Evolutionary conservation across 2,797 vertebrate species (phyloP).

Genomic region (Peromyscus melanophrys): DNA sequence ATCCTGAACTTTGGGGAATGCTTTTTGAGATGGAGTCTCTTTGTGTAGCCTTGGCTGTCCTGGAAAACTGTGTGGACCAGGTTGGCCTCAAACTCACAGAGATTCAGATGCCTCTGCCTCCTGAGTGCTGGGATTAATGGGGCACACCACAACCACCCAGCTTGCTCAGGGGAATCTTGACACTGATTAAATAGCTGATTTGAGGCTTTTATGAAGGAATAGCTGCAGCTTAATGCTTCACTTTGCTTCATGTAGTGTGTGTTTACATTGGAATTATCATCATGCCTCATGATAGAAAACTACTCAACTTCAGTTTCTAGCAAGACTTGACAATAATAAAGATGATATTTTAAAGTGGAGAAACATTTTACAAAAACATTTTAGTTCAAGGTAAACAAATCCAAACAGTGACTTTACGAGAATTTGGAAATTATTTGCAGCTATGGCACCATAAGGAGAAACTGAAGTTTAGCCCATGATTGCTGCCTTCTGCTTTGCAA

Average conservation of each 20-base stretch:
- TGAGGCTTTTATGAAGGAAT: neutral
- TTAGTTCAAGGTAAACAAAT: conserved; percentile 27
- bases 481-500: neutral
- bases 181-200: neutral
- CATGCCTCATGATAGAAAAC: neutral
- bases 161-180: neutral
- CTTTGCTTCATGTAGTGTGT: neutral
- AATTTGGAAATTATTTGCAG: neutral
- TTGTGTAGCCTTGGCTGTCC: no score
- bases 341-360: neutral
- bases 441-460: neutral
- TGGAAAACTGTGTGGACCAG: no score
- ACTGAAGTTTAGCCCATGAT: neutral
- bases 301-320: neutral
- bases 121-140: no score
- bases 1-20: neutral
- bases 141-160: no score
- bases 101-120: no score
- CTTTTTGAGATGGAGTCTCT: no score
- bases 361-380: neutral
- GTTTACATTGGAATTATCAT: neutral
- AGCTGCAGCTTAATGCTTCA: neutral
- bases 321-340: neutral
- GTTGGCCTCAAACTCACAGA: no score
- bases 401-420: neutral